Base-by-base conservation (phyloP, 2,888 invertebrate species). In the Ganaspis brasiliensis region DNA sequence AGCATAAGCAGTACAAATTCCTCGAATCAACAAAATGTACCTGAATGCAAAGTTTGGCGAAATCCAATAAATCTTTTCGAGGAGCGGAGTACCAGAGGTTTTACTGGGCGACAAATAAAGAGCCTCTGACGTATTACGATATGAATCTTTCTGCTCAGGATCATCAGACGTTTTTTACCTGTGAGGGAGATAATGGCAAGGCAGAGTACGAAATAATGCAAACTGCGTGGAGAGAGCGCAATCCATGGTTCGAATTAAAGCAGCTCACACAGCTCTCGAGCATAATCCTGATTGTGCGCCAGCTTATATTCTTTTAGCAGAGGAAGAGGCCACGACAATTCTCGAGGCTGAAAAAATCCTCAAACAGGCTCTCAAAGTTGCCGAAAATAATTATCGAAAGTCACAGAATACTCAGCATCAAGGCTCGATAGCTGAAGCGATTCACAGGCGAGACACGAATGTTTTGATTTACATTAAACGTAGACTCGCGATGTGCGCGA, bases 111-210 rank as follows among this genome's bases (percentile, higher is more conserved):
- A 97, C 97, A 1, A 96, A 96, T 84, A 97, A 98, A 88, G 98
- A 99, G 85, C 98, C 99, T 0, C 93, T 99, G 57, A 99, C 99
- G 0, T 99, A 98, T 92, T 98, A 99, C 92, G 99, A 99, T 90
- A 99, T 99, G 99, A 99, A 99, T 92, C 93, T 99, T 59, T 98
- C 98, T 0, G 99, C 99, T 21, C 99, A 99, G 92, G 99, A 99
- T 92, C 99, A 99, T 92, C 99, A 99, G 91, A 98, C 97, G 4
- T 97, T 98, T 92, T 98, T 98, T 89, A 98, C 97, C 0, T 97
- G 98, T 91, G 98, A 98, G 91, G 96, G 95, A 67, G 98, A 98
- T 91, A 94, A 94, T 1, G 96, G 96, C 40, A 97, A 96, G 91
- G 95, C 96, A 3, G 98, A 98, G 90, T 97, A 97, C 92, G 97